Evolutionary conservation across 2,888 invertebrate species (phyloP).

Genomic region (Rambutsinella grinnellia): DNA sequence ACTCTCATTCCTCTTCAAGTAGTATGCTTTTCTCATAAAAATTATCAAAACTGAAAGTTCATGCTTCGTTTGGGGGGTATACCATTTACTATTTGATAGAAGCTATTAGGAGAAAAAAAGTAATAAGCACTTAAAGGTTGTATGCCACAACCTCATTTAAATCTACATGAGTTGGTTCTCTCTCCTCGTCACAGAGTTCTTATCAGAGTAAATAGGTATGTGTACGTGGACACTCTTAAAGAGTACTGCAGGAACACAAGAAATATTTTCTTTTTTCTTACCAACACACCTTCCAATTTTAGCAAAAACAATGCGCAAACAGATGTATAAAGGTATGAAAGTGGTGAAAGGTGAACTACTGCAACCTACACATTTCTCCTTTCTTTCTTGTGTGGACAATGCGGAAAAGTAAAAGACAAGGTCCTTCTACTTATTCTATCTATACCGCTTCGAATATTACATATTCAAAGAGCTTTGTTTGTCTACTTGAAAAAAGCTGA

Average conservation of each 20-base stretch:
- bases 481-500: background rate
- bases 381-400: constrained; percentile 17
- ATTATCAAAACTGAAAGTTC: no score
- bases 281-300: background rate
- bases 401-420: constrained; percentile 40
- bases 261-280: background rate
- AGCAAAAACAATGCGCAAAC: background rate
- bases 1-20: no score
- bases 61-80: no score
- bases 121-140: no score
- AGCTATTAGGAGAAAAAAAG: no score
- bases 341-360: background rate
- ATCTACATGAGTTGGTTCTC: no score
- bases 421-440: constrained; percentile 3
- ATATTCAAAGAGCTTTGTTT: background rate
- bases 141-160: no score
- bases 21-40: no score
- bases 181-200: no score
- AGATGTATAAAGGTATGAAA: background rate
- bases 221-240: background rate
- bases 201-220: background rate
- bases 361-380: background rate
- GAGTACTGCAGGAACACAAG: background rate
- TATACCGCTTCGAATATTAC: background rate
- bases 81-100: no score